Base-by-base conservation (phyloP, 2,113 vertebrate species). In the Barnardius zonarius region DNA sequence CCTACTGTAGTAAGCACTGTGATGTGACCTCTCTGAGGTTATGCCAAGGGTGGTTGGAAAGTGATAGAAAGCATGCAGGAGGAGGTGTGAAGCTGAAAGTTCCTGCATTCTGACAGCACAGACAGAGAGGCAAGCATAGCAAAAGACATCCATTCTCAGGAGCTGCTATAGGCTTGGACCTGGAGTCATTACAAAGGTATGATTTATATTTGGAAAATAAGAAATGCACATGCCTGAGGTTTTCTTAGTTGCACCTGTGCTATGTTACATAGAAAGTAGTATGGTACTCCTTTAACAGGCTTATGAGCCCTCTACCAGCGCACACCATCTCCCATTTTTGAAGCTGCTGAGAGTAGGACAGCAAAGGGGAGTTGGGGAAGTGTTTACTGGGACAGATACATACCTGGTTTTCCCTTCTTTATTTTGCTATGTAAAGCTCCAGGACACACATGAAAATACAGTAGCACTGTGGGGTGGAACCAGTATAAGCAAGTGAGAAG, bases 181-280 rank as follows among this genome's bases (percentile, higher is more conserved):
- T 67, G 43, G 33, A 17, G 5, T 61, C 90, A 25, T 33, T 72
- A 52, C 31, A 74, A 78, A 91, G 13, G 51, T 64, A n/a, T 14
- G 17, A 75, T 78, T 84, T 75, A 94, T n/a, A 75, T 55, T 61
- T 93, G 62, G 77, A 85, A 95, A 93, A 89, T 48, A 72, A 89
- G 51, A 75, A 84, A 72, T 64, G 14, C 37, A 31, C 3, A 6
- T 43, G 35, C 44, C 39, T 84, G 73, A 22, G 27, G 76, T 68
- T 93, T 90, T 67, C 46, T 57, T 76, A 43, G 66, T 92, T 76
- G 27, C 52, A 84, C 59, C 83, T 91, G 48, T 76, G 49, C 49
- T 76, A 20, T 49, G n/a, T 55, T 84, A 18, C 25, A 3, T 5
- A 73, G 44, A 59, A 87, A 46, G 24, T 15, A 37, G 5, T 8